Evolutionary conservation across 1,140 invertebrate genomes (phyloP).

Genomic region (Trachymyrmex cornetzi): DNA sequence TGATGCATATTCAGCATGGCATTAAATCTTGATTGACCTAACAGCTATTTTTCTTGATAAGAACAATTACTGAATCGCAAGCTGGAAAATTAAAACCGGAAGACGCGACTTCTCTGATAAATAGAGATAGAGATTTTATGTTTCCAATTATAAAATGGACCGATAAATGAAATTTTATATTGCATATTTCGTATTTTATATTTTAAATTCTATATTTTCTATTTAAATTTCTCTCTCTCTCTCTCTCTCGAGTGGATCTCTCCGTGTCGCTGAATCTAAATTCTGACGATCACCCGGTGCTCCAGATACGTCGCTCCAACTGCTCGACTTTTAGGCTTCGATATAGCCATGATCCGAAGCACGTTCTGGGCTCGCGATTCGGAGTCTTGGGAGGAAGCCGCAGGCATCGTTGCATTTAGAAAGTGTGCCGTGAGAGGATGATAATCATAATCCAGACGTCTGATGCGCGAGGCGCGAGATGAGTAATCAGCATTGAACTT

Average conservation of each 20-base stretch:
- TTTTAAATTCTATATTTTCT: neutral
- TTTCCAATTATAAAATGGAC: too few species aligned
- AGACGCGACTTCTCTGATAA: neutral
- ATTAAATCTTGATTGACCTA: neutral
- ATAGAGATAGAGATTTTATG: neutral
- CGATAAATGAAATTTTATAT: too few species aligned
- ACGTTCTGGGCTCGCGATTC: neutral
- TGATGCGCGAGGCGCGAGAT: neutral
- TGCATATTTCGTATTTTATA: too few species aligned
- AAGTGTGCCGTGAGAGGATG: slow-evolving; percentile 34
- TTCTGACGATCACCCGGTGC: neutral
- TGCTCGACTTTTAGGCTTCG: neutral
- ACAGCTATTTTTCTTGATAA: neutral
- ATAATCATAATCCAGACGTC: slow-evolving; percentile 24
- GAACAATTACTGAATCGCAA: neutral
- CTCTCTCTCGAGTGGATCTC: neutral
- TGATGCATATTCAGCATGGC: neutral
- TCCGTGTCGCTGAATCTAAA: neutral
- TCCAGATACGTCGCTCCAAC: neutral
- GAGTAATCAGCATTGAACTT: slow-evolving; percentile 43
- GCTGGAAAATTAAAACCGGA: neutral
- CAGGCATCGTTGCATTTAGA: neutral
- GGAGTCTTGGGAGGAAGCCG: neutral
- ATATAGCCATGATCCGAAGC: neutral
- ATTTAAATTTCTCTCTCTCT: neutral